These are phyloP conservation scores for Tanypteryx hageni DNA, from an alignment of 2,888 invertebrate species.

Conservation along the genomic window DNA sequence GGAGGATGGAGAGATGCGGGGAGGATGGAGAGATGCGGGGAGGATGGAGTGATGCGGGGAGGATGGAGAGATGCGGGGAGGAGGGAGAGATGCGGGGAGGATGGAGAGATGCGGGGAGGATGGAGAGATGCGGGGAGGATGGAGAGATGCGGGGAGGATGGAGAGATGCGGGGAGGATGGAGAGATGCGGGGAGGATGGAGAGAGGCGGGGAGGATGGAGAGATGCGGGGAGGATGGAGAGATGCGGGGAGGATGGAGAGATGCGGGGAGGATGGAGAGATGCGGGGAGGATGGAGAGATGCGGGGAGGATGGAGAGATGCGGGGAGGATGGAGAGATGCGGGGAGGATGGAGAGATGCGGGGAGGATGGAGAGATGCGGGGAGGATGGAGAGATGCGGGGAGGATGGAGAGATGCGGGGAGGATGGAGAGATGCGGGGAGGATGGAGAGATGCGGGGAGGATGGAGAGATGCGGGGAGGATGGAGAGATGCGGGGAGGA, in stretches of 20 bases:
- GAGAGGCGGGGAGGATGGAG: not conserved
- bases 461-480: not conserved
- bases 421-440: not conserved
- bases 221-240: not conserved
- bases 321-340: not conserved
- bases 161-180: not conserved
- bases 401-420: not conserved
- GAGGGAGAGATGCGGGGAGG: not conserved
- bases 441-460: not conserved
- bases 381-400: not conserved
- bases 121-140: not conserved
- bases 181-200: not conserved
- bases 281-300: not conserved
- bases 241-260: not conserved
- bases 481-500: not conserved
- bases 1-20: not conserved
- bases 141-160: not conserved
- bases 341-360: not conserved
- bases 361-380: not conserved
- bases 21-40: not conserved
- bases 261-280: not conserved
- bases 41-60: not conserved
- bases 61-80: too few relatives aligned
- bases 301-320: not conserved
- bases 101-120: not conserved